Percentiles rank a stretch among this genome's conserved stretches.
Evolutionary conservation across 2,888 invertebrate species (phyloP).

Genomic region (Micoletzkya japonica): DNA sequence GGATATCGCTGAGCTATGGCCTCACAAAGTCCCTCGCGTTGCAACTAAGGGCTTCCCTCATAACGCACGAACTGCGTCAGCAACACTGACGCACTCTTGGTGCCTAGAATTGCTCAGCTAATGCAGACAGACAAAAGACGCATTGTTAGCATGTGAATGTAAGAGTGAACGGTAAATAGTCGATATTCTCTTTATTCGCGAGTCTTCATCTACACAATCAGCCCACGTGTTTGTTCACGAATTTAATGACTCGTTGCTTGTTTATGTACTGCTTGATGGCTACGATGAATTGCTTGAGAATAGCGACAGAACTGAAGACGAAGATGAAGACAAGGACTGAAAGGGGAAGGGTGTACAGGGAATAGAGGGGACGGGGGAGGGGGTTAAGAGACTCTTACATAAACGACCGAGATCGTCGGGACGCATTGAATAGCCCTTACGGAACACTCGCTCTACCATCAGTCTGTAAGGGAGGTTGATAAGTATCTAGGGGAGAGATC

Average conservation of each 20-base stretch:
- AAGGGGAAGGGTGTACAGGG: neutral
- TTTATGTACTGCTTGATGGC: neutral
- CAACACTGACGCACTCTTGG: too few species aligned
- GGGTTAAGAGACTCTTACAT: too few species aligned
- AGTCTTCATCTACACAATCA: too few species aligned
- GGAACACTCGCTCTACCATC: neutral
- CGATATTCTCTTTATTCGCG: too few species aligned
- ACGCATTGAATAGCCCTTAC: neutral
- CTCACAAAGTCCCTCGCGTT: too few species aligned
- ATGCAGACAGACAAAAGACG: too few species aligned
- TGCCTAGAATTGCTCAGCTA: too few species aligned
- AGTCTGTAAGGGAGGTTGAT: neutral
- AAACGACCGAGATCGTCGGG: too few species aligned
- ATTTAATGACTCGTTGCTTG: neutral
- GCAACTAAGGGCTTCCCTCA: too few species aligned
- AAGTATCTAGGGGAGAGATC: neutral
- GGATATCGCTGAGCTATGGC: too few species aligned
- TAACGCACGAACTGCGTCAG: too few species aligned
- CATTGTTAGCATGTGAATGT: neutral
- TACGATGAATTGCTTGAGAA: neutral
- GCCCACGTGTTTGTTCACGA: neutral
- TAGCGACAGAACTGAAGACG: neutral
- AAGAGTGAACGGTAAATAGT: neutral
- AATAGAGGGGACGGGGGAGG: too few species aligned
- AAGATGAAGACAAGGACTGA: neutral